These are phyloP conservation scores for Ophioninae sp. DNA, from an alignment of 2,888 invertebrate species.

Conservation along the genomic window DNA sequence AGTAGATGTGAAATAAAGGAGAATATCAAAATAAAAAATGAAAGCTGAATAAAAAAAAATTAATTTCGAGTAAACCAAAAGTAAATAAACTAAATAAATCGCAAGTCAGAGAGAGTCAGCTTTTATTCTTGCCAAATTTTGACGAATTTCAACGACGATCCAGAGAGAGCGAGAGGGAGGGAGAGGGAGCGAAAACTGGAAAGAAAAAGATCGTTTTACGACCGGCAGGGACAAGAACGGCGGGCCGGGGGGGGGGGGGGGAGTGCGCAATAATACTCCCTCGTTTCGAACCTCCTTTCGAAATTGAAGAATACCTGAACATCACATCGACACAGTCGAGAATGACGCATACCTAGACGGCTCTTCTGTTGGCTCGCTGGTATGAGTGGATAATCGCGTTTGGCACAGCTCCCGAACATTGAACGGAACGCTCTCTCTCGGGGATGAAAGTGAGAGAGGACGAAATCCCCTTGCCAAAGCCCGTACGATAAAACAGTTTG, in stretches of 20 bases:
- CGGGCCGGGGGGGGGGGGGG: neutral
- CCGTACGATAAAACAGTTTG: constrained; percentile 47
- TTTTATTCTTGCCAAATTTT: no score
- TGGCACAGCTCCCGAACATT: constrained; percentile 51
- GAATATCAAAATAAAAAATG: no score
- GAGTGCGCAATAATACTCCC: constrained; percentile 47
- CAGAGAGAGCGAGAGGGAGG: no score
- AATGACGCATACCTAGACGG: neutral
- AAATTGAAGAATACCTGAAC: neutral
- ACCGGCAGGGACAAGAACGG: no score
- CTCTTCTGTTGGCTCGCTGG: no score
- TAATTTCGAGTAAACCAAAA: no score
- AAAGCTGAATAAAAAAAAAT: no score
- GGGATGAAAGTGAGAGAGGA: neutral
- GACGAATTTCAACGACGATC: no score
- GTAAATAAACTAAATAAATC: no score
- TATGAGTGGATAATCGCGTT: constrained; percentile 55
- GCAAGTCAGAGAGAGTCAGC: no score
- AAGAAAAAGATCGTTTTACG: constrained; percentile 22
- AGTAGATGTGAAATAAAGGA: no score
- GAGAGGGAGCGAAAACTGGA: neutral
- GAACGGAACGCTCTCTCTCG: neutral
- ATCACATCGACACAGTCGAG: no score
- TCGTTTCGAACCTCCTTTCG: constrained; percentile 24
- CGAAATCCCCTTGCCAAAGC: constrained; percentile 47